phyloP scores from a whole-genome alignment of 30 jellyfish, hydroid and myxozoan genomes.

The Rhopilema esculentum region DNA sequence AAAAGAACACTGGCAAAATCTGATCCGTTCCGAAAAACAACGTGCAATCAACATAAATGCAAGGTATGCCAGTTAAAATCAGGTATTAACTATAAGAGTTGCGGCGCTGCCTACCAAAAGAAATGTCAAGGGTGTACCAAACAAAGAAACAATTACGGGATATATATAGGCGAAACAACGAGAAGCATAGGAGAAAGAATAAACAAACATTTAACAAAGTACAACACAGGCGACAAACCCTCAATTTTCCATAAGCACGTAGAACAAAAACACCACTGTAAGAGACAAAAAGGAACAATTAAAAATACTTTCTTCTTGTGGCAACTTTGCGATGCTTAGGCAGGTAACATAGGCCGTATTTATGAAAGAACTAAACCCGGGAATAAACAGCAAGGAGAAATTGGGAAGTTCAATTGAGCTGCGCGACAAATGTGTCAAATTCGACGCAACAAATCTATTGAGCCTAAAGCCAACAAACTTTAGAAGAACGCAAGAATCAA shows the following conservation, averaged over 20 bases:
- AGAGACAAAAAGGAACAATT: neutral
- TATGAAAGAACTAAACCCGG: constrained; percentile 14
- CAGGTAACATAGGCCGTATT: constrained; percentile 3
- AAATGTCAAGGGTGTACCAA: neutral
- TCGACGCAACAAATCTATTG: neutral
- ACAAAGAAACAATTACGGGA: neutral
- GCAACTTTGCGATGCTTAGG: neutral
- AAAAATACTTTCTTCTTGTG: neutral
- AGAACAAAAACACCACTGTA: neutral
- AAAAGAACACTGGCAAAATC: neutral
- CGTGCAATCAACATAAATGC: neutral
- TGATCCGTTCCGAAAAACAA: neutral
- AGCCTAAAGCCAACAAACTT: neutral
- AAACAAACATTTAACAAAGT: neutral
- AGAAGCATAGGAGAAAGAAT: neutral
- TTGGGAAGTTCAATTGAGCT: constrained; percentile 15
- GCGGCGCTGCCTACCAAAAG: neutral
- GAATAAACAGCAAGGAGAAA: constrained; percentile 18
- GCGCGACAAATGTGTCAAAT: neutral
- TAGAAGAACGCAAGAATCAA: neutral
- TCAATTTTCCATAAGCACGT: neutral
- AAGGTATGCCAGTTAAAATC: neutral
- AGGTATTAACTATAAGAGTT: neutral
- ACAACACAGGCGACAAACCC: neutral
- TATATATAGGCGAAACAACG: neutral